A percentile compares a stretch with the other conserved stretches of the same genome.
These are phyloP conservation scores for Mormyrops boulengeri DNA, from an alignment of 2,797 vertebrate species.

Conservation along the genomic window DNA sequence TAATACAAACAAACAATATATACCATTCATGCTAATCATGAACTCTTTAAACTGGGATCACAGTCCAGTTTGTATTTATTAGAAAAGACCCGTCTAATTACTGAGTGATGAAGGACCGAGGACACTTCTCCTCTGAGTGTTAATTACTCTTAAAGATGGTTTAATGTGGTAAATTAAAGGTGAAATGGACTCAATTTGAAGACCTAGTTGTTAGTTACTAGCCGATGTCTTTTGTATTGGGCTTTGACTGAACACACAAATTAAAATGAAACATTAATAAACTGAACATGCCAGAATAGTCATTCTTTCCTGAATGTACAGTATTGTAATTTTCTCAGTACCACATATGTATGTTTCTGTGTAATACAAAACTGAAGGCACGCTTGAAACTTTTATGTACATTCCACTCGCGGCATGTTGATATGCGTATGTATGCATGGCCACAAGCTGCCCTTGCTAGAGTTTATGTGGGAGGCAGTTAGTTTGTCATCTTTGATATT, in stretches of 20 bases:
- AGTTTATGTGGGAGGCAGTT: not conserved
- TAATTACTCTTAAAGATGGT: constrained; percentile 53
- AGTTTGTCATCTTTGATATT: not conserved
- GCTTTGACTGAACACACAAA: not conserved
- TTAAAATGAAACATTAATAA: not conserved
- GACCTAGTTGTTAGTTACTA: constrained; percentile 37
- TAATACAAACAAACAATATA: constrained; percentile 86
- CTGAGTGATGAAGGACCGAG: constrained; percentile 32
- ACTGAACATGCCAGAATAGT: not conserved
- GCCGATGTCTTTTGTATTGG: not conserved
- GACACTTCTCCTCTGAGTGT: constrained; percentile 47
- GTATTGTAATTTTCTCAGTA: not conserved
- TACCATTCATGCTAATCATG: constrained; percentile 62
- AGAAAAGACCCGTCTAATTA: constrained; percentile 77
- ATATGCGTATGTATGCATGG: not conserved
- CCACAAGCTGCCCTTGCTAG: not conserved
- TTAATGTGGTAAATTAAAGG: constrained; percentile 76
- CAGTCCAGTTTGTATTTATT: constrained; percentile 54
- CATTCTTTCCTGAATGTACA: not conserved
- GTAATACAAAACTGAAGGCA: not conserved
- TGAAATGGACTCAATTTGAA: constrained; percentile 58
- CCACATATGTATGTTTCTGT: not conserved
- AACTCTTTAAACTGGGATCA: constrained; percentile 68
- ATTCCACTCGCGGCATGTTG: not conserved
- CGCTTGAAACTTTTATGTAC: too few species aligned